phyloP scores from a whole-genome alignment of 2,797 vertebrate species.

The Nannoperca obscura region DNA sequence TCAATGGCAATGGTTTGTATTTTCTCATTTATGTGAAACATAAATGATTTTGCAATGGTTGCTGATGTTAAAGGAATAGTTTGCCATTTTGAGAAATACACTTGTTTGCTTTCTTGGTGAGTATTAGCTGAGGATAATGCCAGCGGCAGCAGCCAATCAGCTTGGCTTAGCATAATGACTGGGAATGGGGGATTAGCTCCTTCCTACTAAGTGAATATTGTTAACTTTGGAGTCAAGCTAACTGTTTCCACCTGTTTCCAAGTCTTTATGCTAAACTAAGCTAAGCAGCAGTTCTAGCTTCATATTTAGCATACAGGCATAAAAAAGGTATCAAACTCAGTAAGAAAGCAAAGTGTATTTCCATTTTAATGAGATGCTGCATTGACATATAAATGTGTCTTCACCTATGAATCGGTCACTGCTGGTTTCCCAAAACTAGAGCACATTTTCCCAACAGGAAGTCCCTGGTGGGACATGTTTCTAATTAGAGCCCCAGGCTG shows the following conservation, averaged over 20 bases:
- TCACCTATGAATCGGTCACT: background rate
- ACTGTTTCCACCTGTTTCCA: too few relatives aligned
- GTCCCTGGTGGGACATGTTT: slow-evolving; percentile 1
- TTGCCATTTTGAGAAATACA: slow-evolving; percentile 3
- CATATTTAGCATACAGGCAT: background rate
- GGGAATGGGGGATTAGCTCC: too few relatives aligned
- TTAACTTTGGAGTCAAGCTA: too few relatives aligned
- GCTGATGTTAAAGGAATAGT: background rate
- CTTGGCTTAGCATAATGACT: background rate
- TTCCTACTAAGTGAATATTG: too few relatives aligned
- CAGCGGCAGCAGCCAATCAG: background rate
- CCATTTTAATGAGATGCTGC: background rate
- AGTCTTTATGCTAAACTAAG: background rate
- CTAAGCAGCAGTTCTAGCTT: background rate
- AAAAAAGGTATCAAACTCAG: background rate
- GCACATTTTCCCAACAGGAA: background rate
- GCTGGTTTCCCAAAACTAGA: slow-evolving; percentile 23
- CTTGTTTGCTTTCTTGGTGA: background rate
- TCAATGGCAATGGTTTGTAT: slow-evolving; percentile 28
- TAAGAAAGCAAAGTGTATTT: background rate
- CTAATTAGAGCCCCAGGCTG: background rate
- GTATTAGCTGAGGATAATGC: background rate
- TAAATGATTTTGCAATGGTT: slow-evolving; percentile 9
- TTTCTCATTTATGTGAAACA: slow-evolving; percentile 20
- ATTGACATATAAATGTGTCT: slow-evolving; percentile 18